Conservation (phyloP, 2,797 vertebrate genomes). For the Argya squamiceps region DNA sequence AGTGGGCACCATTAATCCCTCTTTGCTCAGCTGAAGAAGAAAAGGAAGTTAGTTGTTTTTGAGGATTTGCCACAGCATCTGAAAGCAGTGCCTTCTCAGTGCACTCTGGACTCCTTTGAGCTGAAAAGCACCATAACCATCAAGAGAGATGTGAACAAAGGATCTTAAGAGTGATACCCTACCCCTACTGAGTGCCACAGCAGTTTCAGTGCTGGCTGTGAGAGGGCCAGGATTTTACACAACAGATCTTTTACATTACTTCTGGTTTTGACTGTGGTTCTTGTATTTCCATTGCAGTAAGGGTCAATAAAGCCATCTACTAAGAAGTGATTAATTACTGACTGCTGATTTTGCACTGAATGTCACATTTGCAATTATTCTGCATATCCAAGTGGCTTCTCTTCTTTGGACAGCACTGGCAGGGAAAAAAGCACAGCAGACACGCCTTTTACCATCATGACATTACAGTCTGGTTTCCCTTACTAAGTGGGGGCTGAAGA, state of each 20-base stretch:
- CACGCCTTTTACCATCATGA: not conserved
- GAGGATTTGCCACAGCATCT: not conserved
- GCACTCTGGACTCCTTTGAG: not conserved
- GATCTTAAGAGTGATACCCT: not conserved
- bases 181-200: not conserved
- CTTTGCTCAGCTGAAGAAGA: not conserved
- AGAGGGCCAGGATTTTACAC: not conserved
- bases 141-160: not conserved
- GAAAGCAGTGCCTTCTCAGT: not conserved
- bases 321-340: not conserved
- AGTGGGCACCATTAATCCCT: not conserved
- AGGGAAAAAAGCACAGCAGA: not conserved
- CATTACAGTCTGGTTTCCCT: constrained; percentile 51
- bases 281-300: not conserved
- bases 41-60: not conserved
- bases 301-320: not conserved
- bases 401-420: not conserved
- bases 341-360: not conserved
- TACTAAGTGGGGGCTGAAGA: constrained; percentile 85
- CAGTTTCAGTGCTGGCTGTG: not conserved
- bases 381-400: not conserved
- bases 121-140: not conserved
- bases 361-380: not conserved
- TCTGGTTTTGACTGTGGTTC: not conserved
- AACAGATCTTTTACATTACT: not conserved